Base-by-base conservation (phyloP, 2,888 invertebrate species). In the Spodoptera picta region DNA sequence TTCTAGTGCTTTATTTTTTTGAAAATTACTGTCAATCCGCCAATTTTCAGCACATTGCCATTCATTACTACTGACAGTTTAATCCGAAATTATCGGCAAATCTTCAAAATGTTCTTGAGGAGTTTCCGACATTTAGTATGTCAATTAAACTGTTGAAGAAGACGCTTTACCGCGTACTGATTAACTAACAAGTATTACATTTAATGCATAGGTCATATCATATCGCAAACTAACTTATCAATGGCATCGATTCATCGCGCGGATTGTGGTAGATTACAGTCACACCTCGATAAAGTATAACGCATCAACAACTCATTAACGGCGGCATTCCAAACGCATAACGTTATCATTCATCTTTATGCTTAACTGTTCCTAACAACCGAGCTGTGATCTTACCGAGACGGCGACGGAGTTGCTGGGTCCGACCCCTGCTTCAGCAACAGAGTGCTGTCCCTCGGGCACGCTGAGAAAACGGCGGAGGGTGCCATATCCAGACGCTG, bases 401-500 rank as follows among this genome's bases (percentile, higher is more conserved):
- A 93, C 94, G 72, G 94, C 90, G 74, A 94, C 91, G 55, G 94
- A 93, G 79, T 92, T 89, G 82, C 88, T 87, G 73, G 92, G 86
- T 70, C 89, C 90, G 69, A 85, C 87, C 74, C 84, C 86, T 71
- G 87, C 84, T 63, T 88, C 85, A 67, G 83, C 82, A 65, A 80
- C 77, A 31, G 79, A 85, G 67, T 88, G 86, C 72, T 91, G 92
- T 75, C 93, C 93, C 70, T 91, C 94, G 71, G 94, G 93, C 66
- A 90, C 94, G 88, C 94, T 94, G 66, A 94, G 90, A 82, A 93
- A 94, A 76, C 94, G 92, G 88, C 94, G 93, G 76, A 94, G 90
- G 69, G 94, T 93, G 89, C 93, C 94, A 87, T 92, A 93, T 86
- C 94, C 94, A 79, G 94, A 93, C 78, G 94, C 94, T 66, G 94